These are phyloP conservation scores for Spizella passerina DNA, from an alignment of 2,797 vertebrate species.

Conservation along the genomic window DNA sequence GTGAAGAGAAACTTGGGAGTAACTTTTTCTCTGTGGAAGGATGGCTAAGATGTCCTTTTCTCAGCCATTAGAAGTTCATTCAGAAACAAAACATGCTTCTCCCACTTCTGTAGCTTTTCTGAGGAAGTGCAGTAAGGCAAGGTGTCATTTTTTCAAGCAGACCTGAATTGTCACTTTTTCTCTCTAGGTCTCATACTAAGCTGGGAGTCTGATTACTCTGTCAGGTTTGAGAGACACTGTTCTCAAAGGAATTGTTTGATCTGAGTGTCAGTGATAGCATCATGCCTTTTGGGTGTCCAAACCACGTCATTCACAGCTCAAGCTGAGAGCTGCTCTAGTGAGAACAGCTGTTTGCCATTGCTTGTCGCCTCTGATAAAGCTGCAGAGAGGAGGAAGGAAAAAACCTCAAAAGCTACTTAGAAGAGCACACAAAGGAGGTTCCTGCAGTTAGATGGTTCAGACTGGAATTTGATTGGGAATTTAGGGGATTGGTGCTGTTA, in stretches of 20 bases:
- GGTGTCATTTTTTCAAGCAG: not conserved
- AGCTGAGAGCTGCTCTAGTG: not conserved
- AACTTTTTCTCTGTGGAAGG: not conserved
- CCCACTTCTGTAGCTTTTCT: not conserved
- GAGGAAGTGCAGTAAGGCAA: not conserved
- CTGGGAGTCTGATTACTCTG: not conserved
- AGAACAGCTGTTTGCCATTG: not conserved
- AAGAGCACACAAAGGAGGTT: not conserved
- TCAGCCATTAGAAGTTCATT: not conserved
- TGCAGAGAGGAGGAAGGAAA: not conserved
- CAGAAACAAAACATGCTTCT: not conserved
- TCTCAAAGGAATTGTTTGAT: not conserved
- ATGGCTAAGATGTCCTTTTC: not conserved
- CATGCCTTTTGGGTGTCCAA: not conserved
- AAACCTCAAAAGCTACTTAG: rapidly evolving
- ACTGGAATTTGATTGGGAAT: not conserved
- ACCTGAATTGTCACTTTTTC: not conserved
- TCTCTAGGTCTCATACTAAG: not conserved
- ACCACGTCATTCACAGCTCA: not conserved
- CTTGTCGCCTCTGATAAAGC: not conserved
- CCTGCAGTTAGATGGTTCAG: not conserved
- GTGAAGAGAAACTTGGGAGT: not conserved
- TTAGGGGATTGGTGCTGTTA: not conserved
- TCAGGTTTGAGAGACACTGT: not conserved
- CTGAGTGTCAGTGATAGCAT: not conserved